Base-by-base conservation (phyloP, 37 sponge, comb jelly and placozoan species). In the Agelas oroides region DNA sequence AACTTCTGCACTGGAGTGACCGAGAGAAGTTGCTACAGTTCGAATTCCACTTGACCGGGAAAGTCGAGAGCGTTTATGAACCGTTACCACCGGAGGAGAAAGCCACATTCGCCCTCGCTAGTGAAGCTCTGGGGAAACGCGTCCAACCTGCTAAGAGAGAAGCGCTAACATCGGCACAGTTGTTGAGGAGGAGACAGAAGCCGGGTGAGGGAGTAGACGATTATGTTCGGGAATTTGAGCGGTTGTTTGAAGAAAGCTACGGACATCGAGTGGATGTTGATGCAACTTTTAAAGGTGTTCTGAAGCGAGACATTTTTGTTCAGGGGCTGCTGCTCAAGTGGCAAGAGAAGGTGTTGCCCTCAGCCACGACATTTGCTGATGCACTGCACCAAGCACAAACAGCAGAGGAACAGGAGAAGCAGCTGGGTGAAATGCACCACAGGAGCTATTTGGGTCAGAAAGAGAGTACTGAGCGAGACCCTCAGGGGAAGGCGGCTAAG, bases 311-410 rank as follows among this genome's bases (percentile, higher is more conserved):
- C 32, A 21, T 83, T 25, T 72, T 83, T 59, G 73, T 72, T 38
- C 83, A 73, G 3, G 63, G 83, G 17, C 71, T 83, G 8, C 15
- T 62, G 59, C 11, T 83, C 14, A 83, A 83, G 71, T 83, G 83
- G 83, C 83, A 72, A 55, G 63, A 73, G 32, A 83, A 83, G 53
- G 83, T 83, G 3, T 53, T 83, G 28, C 74, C 54, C 2, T 83
- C 74, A 46, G 74, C 83, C 15, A 34, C 1, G 62, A 61, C 83
- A 36, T 83, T 71, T 83, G 63, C 41, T 13, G 63, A 83, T 37
- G 53, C 74, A n/a, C 52, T 83, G 57, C 83, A 83, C 63, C 73
- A 73, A 24, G 83, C 83, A 0, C 24, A 41, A 1, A 55, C 74
- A 24, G 83, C 83, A 19, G 83, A 83, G 53, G 39, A 83, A 35